These are phyloP conservation scores for Otolemur garnettii DNA, from an alignment of 2,113 vertebrate genomes.

Conservation along the genomic window DNA sequence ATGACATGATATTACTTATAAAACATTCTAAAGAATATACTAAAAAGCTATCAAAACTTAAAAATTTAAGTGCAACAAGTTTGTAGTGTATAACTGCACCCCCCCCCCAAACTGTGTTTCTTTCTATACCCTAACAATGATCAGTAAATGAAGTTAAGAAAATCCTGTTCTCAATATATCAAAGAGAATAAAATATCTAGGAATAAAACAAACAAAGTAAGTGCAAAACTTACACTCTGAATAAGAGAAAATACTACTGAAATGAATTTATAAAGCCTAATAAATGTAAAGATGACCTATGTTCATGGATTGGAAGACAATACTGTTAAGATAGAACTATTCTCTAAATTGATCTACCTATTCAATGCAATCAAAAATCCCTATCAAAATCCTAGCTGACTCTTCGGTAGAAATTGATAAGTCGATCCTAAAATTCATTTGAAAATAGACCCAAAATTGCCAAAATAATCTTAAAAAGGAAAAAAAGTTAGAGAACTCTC, in stretches of 20 bases:
- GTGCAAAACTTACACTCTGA: not conserved
- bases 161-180: not conserved
- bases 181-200: not conserved
- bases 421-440: not conserved
- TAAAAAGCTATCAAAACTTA: not conserved
- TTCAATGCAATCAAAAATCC: not conserved
- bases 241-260: not conserved
- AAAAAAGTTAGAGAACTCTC: not conserved
- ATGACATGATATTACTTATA: not conserved
- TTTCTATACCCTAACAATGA: not conserved
- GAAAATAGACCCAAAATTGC: not conserved
- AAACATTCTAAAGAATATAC: not conserved
- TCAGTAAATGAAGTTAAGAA: conserved; percentile 18
- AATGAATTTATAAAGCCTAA: not conserved
- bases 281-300: not conserved
- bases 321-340: not conserved
- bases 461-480: conserved; percentile 24
- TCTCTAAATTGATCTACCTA: not conserved
- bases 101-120: not conserved
- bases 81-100: not conserved
- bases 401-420: not conserved
- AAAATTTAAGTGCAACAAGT: not conserved
- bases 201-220: not conserved
- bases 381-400: not conserved
- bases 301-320: conserved; percentile 27